Base-by-base conservation (phyloP, 2,888 invertebrate species). In the Drosophila stalkeri region DNA sequence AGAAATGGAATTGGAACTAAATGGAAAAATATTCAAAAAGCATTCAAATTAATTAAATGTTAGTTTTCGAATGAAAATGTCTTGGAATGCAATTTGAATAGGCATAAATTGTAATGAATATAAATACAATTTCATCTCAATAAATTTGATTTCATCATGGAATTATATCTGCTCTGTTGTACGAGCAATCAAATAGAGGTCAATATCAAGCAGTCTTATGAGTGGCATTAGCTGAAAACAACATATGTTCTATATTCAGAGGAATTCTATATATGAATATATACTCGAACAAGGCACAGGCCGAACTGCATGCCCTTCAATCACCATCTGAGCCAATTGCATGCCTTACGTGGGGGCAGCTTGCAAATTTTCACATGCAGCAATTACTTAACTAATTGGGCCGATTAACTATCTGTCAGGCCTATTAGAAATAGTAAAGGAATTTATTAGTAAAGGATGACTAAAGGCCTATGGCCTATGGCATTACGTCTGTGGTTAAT, bases 311-410 rank as follows among this genome's bases (percentile, higher is more conserved):
- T 54, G 33, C 35, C 54, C 12, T n/a, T 18, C 27, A 14, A 12
- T 23, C 43, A 20, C 20, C 9, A 33, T 18, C 7, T 49, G 23
- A 23, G 16, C 46, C 46, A 2, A 12, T 44, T 44, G 18, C 31
- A 41, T 44, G 20, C n/a, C 18, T 2, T 33, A 11, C 12, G 16
- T 3, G 27, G 18, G 31, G 11, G n/a, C 81, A 62, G 63, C 67
- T 51, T 77, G 77, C 67, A 64, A 55, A 64, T n/a, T 64, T 77
- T 77, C 77, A 46, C 77, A 77, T 55, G 77, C 41, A 31, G 33
- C 27, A 80, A 80, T 77, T 67, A 64, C 55, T 35, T 14, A 54
- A 20, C 33, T 33, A 65, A 51, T 51, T 47, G 41, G 11, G 20
- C 3, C 37, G 1, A 49, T 55, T 46, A 62, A 49, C 31, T 12